Conservation (phyloP, 2,113 vertebrate genomes). For the Oryzias melastigma region DNA sequence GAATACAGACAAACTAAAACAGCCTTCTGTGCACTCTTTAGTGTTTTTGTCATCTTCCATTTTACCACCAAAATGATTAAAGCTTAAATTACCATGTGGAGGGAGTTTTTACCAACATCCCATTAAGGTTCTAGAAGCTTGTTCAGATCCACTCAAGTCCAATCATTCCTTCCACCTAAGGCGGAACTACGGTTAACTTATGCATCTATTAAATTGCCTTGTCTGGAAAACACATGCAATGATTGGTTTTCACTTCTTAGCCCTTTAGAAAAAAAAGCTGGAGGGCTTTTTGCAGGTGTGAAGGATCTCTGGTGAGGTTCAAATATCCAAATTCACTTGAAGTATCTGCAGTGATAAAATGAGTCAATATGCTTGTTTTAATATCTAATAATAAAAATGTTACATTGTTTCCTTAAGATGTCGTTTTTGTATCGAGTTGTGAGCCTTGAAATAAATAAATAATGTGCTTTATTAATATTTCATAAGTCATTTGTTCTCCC, state of each 20-base stretch:
- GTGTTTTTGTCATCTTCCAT: constrained; percentile 63
- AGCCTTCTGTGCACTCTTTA: constrained; percentile 3
- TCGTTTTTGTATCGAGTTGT: too few species aligned
- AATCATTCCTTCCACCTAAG: neutral
- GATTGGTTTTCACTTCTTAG: neutral
- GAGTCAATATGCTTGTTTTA: too few species aligned
- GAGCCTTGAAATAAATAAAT: too few species aligned
- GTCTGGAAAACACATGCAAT: neutral
- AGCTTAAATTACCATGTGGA: constrained; percentile 54
- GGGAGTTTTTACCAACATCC: constrained; percentile 48
- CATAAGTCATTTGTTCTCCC: too few species aligned
- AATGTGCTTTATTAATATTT: too few species aligned
- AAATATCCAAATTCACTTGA: too few species aligned
- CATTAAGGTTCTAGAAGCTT: constrained; percentile 64
- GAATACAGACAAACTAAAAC: neutral
- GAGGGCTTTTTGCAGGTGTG: neutral
- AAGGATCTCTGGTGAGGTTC: too few species aligned
- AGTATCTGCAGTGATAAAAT: too few species aligned
- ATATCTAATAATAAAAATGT: too few species aligned
- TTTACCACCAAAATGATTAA: constrained; percentile 59
- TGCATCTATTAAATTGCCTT: neutral
- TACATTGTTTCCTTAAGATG: too few species aligned
- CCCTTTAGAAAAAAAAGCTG: neutral
- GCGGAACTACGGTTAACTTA: neutral
- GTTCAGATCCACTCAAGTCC: constrained; percentile 37